Evolutionary conservation across 2,888 invertebrate genomes (phyloP).

Genomic region (Argyra leucocephala): DNA sequence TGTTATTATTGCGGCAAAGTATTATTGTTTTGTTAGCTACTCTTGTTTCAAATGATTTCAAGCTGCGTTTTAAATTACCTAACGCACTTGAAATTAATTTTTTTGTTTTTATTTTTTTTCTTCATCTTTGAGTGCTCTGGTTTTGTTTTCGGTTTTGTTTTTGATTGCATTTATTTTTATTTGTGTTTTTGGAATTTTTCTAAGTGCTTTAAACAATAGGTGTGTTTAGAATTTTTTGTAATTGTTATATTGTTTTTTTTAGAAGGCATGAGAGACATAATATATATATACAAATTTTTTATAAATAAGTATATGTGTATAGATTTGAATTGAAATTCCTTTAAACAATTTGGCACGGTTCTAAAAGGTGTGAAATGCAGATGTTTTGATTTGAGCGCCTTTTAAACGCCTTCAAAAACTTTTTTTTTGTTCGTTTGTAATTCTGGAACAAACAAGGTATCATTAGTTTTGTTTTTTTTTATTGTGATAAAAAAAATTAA

Average conservation of each 20-base stretch:
- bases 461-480: too few species aligned
- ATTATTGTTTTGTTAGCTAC: not conserved
- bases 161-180: not conserved
- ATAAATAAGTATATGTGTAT: too few species aligned
- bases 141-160: not conserved
- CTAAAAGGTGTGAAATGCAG: not conserved
- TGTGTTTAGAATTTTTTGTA: not conserved
- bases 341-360: not conserved
- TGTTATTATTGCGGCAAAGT: constrained; percentile 2
- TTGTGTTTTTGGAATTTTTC: too few species aligned
- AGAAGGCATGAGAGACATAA: too few species aligned
- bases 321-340: not conserved
- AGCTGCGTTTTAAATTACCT: not conserved
- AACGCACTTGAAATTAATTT: not conserved
- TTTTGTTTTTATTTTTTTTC: not conserved
- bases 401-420: not conserved
- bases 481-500: too few species aligned
- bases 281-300: too few species aligned
- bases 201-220: not conserved
- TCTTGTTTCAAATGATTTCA: not conserved
- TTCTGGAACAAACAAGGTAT: too few species aligned
- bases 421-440: not conserved
- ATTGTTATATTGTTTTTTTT: not conserved
- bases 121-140: not conserved
- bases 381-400: not conserved